phyloP scores from a whole-genome alignment of 2,888 invertebrate genomes.

The Tetropium fuscum region DNA sequence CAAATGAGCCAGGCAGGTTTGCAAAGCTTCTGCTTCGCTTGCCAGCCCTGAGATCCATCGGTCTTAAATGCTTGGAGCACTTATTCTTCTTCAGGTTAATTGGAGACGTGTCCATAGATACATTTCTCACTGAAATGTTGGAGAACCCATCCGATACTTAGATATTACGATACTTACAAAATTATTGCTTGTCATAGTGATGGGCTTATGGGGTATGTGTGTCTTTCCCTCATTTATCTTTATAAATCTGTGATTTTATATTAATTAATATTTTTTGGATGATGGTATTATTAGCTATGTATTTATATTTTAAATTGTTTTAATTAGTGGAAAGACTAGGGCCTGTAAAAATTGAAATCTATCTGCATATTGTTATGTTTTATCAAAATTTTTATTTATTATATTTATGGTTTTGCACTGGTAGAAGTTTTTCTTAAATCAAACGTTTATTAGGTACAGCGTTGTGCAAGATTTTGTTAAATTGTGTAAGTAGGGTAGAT shows the following conservation, averaged over 20 bases:
- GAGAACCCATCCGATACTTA: conserved; percentile 67
- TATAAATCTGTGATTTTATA: conserved; percentile 42
- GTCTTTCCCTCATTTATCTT: conserved; percentile 35
- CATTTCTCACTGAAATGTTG: conserved; percentile 85
- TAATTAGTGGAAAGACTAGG: conserved; percentile 13
- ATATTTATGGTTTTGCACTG: conserved; percentile 20
- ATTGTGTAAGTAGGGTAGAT: conserved; percentile 10
- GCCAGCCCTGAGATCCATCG: conserved; percentile 91
- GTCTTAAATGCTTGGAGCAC: conserved; percentile 94
- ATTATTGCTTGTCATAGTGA: not conserved
- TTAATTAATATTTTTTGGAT: conserved; percentile 37
- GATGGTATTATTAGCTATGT: conserved; percentile 37
- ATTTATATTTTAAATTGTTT: conserved; percentile 26
- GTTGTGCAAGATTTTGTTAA: conserved; percentile 3
- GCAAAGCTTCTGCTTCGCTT: conserved; percentile 92
- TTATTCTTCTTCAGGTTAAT: conserved; percentile 94
- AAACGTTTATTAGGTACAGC: not conserved
- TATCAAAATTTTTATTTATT: conserved; percentile 33
- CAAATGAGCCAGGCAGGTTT: conserved; percentile 94
- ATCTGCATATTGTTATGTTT: conserved; percentile 20
- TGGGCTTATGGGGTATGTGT: conserved; percentile 17
- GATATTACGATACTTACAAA: conserved; percentile 8
- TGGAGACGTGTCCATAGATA: conserved; percentile 87
- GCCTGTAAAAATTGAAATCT: conserved; percentile 11
- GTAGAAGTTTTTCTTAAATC: not conserved